Base-by-base conservation (phyloP, 2,797 vertebrate genomes). In the Bucorvus abyssinicus region DNA sequence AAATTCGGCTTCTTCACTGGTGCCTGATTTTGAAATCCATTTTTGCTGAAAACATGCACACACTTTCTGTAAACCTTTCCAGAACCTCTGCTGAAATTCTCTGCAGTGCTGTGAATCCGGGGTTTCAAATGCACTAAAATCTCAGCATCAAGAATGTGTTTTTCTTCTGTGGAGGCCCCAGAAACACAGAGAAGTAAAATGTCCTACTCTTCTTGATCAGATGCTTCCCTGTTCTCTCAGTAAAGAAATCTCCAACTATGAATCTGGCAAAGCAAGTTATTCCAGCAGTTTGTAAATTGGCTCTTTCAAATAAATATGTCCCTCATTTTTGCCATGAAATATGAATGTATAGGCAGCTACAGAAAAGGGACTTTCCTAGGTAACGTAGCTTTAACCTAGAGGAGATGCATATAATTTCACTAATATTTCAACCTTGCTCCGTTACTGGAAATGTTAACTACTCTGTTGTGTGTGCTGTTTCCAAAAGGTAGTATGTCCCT, bases 341-440 rank as follows among this genome's bases (percentile, higher is more conserved):
- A 6, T 0, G 4, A 34, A 5, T 21, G 3, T 52, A 7, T 64
- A 49, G 23, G 29, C 27, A 86, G 59, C 24, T 56, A 6, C 22
- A 55, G 27, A 68, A 63, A 59, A 65, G 36, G 18, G 22, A 29
- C 23, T 29, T 74, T 77, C 49, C 24, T 80, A 47, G 56, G 8
- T 20, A 83, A 2, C 5, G 3, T 16, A 60, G 30, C 20, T 92
- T 80, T 64, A 34, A 50, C 52, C 44, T 14, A 40, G 29, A 32
- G 0, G 4, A 49, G 32, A 23, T 77, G 21, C 2, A 0, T 22
- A 13, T 59, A 32, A 45, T 30, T 65, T 84, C 56, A 65, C 38
- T 65, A 55, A 20, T 12, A 20, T 42, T 65, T 74, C 56, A 82
- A 16, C 38, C 22, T 64, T 52, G 3, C 27, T 76, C 14, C 7